phyloP scores from a whole-genome alignment of 2,113 vertebrate species.

The Pterocles gutturalis region DNA sequence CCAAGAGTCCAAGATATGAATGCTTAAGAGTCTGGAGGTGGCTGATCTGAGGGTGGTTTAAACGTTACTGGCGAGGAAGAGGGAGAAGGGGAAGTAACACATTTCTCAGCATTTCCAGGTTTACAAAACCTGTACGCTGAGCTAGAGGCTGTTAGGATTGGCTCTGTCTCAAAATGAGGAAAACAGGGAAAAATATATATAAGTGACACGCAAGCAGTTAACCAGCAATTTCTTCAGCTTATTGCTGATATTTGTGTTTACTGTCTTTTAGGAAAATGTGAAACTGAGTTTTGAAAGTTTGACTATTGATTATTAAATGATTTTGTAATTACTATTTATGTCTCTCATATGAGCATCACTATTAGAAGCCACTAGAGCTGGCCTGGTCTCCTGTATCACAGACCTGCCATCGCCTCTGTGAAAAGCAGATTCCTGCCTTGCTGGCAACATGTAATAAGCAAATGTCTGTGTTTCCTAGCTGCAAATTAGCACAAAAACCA shows the following conservation, averaged over 20 bases:
- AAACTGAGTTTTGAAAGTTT: background rate
- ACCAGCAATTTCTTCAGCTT: background rate
- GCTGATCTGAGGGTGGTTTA: constrained; percentile 12
- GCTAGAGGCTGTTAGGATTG: background rate
- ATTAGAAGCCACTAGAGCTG: background rate
- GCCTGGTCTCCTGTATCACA: background rate
- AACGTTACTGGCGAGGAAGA: background rate
- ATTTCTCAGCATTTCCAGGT: background rate
- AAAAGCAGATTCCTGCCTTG: background rate
- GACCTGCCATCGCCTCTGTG: accelerated
- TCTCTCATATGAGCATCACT: background rate
- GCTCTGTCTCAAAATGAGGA: background rate
- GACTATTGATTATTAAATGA: background rate
- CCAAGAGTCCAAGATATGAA: accelerated
- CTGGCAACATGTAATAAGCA: background rate
- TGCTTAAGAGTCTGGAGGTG: background rate
- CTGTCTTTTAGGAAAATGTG: background rate
- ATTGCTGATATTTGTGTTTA: background rate
- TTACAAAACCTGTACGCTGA: background rate
- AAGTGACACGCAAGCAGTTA: background rate
- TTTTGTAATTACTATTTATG: background rate
- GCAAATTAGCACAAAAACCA: background rate
- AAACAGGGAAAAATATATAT: background rate
- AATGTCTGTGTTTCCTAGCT: background rate
- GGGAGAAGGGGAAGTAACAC: background rate